These are phyloP conservation scores for Rugalucina vietnamica DNA, from an alignment of 2,888 invertebrate genomes.

Conservation along the genomic window DNA sequence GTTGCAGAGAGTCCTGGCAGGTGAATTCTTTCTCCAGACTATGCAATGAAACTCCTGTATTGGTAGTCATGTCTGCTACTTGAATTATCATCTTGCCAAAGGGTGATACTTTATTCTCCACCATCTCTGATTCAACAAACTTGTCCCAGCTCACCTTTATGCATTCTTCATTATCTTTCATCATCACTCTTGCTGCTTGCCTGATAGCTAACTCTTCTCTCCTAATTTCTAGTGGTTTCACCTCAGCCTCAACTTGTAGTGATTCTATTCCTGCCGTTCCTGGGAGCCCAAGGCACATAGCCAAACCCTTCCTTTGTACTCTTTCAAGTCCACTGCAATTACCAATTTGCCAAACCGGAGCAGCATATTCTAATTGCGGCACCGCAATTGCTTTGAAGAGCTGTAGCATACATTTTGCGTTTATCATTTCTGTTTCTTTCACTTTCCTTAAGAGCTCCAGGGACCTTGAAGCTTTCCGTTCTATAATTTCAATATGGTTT, in stretches of 20 bases:
- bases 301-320: constrained; percentile 19
- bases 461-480: not conserved
- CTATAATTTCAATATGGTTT: not conserved
- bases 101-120: not conserved
- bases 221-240: constrained; percentile 7
- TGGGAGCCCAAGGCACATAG: too few species aligned
- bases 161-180: constrained; percentile 7
- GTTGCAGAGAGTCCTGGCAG: constrained; percentile 10
- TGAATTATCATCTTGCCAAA: not conserved
- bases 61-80: too few species aligned
- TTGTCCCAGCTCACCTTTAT: not conserved
- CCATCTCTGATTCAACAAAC: not conserved
- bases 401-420: not conserved
- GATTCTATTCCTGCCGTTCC: constrained; percentile 7
- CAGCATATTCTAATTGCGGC: too few species aligned
- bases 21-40: not conserved
- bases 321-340: too few species aligned
- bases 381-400: too few species aligned
- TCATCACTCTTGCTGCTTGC: constrained; percentile 18
- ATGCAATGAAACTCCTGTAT: not conserved
- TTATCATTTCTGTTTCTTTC: constrained; percentile 13
- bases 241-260: constrained; percentile 10
- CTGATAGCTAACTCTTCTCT: constrained; percentile 8
- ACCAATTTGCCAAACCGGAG: too few species aligned
- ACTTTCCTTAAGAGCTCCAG: not conserved